Conservation (phyloP, 1,140 invertebrate genomes). For the Harpegnathos saltator region DNA sequence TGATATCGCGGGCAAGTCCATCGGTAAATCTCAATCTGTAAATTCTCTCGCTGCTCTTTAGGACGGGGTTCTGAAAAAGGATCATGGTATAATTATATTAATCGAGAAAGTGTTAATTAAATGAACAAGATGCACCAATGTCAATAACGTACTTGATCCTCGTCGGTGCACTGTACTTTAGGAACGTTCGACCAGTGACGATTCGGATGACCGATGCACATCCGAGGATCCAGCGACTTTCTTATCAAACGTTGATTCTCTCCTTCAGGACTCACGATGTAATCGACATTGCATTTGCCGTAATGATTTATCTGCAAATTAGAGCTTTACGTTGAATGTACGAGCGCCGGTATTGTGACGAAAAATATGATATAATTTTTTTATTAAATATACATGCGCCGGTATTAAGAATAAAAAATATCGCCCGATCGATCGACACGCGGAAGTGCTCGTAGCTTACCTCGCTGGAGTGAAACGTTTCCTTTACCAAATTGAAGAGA, state of each 20-base stretch:
- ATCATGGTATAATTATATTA: slow-evolving; percentile 16
- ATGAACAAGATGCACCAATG: slow-evolving; percentile 16
- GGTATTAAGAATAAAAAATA: background rate
- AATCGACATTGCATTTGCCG: slow-evolving; percentile 82
- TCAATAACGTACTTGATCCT: slow-evolving; percentile 78
- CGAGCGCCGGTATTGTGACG: background rate
- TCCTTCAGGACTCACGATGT: slow-evolving; percentile 77
- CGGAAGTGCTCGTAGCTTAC: slow-evolving; percentile 70
- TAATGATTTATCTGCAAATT: slow-evolving; percentile 81
- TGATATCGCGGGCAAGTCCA: slow-evolving; percentile 65
- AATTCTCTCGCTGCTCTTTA: slow-evolving; percentile 83
- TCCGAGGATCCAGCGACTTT: slow-evolving; percentile 82
- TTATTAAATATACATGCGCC: background rate
- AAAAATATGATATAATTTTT: background rate
- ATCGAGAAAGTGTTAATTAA: slow-evolving; percentile 18
- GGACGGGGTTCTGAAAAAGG: slow-evolving; percentile 69
- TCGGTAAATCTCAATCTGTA: slow-evolving; percentile 76
- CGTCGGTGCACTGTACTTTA: slow-evolving; percentile 79
- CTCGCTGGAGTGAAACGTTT: slow-evolving; percentile 82
- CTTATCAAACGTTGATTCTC: slow-evolving; percentile 77
- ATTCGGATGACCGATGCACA: slow-evolving; percentile 78
- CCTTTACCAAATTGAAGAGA: slow-evolving; percentile 76
- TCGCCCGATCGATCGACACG: background rate
- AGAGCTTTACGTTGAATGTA: too few species aligned
- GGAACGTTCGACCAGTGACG: slow-evolving; percentile 82